Base-by-base conservation (phyloP, 2,888 invertebrate species). In the Hydroisotoma schaefferi region DNA sequence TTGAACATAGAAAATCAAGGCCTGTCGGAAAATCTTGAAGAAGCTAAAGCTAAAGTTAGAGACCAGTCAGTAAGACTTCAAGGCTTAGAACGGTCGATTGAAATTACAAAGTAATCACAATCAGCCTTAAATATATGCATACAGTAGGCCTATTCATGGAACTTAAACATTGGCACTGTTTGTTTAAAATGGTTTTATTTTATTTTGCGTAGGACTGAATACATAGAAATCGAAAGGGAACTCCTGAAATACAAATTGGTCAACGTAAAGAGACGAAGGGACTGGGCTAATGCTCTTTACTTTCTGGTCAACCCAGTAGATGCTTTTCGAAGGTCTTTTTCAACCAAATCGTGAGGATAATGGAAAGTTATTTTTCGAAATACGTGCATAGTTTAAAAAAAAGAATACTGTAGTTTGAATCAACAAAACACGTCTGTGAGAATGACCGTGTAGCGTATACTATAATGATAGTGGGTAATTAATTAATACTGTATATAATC, bases 241-340 rank as follows among this genome's bases (percentile, higher is more conserved):
- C 55, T 65, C 1, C 23, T 58, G 18, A 38, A 38, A 2, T 61
- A 44, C 23, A 58, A 56, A 20, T 55, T 65, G 5, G 25, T 48
- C 26, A 65, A 65, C 51, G 65, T 61, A 22, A 51, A 53, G n/a
- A 28, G 52, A 6, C 55, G 65, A 37, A 18, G 65, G 6, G 61
- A 56, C 2, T 61, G 61, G 65, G 61, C 40, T 3, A 61, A 59
- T 43, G 59, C 61, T 1, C n/a, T 65, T 3, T 65, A 65, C 43
- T 61, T 55, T 40, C 20, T 65, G 27, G 60, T 64, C 22, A 61
- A 55, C 48, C 63, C 62, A n/a, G 15, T 48, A 2, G 47, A 43
- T 29, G 38, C 58, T 22, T n/a, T 63, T 37, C 46, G 56, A 40
- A 29, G 44, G n/a, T 47, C 47, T 8, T 22, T 47, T 18, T 8